These are phyloP conservation scores for Mellilla xanthometata DNA, from an alignment of 2,888 invertebrate species.

Conservation along the genomic window DNA sequence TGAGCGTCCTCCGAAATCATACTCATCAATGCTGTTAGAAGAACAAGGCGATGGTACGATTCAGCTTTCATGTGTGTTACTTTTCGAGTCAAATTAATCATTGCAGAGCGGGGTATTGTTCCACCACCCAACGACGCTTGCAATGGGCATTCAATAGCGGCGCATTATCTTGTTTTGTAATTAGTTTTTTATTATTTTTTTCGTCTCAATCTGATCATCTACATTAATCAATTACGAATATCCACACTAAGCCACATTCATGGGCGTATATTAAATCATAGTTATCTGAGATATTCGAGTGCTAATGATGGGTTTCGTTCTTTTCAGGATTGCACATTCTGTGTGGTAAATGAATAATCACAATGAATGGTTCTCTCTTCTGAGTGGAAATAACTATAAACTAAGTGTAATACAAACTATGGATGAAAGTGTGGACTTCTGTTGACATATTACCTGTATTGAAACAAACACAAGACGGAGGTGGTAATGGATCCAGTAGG, in stretches of 20 bases:
- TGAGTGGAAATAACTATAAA: slow-evolving; percentile 60
- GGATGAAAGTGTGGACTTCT: slow-evolving; percentile 80
- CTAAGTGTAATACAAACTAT: slow-evolving; percentile 71
- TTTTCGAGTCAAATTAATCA: slow-evolving; percentile 30
- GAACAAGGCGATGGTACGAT: slow-evolving; percentile 76
- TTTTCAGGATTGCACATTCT: slow-evolving; percentile 69
- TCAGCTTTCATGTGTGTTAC: slow-evolving; percentile 28
- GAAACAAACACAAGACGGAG: slow-evolving; percentile 71
- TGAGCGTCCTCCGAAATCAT: slow-evolving; percentile 78
- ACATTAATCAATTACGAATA: neutral
- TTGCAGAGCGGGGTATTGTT: slow-evolving; percentile 27
- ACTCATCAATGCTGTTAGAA: slow-evolving; percentile 65
- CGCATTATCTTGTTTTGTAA: slow-evolving; percentile 58
- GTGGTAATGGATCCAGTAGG: slow-evolving; percentile 94
- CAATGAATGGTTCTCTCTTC: slow-evolving; percentile 61
- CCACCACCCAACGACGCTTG: slow-evolving; percentile 70
- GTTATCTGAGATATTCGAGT: slow-evolving; percentile 17
- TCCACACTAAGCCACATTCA: slow-evolving; percentile 1
- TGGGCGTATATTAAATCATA: slow-evolving; percentile 29
- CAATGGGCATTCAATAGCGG: slow-evolving; percentile 65
- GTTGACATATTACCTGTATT: slow-evolving; percentile 75
- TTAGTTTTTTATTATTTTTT: slow-evolving; percentile 15
- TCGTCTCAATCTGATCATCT: slow-evolving; percentile 11
- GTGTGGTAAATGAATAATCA: slow-evolving; percentile 54
- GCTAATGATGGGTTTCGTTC: slow-evolving; percentile 50